phyloP scores from a whole-genome alignment of 2,888 invertebrate genomes.

The Cybosia mesomella region DNA sequence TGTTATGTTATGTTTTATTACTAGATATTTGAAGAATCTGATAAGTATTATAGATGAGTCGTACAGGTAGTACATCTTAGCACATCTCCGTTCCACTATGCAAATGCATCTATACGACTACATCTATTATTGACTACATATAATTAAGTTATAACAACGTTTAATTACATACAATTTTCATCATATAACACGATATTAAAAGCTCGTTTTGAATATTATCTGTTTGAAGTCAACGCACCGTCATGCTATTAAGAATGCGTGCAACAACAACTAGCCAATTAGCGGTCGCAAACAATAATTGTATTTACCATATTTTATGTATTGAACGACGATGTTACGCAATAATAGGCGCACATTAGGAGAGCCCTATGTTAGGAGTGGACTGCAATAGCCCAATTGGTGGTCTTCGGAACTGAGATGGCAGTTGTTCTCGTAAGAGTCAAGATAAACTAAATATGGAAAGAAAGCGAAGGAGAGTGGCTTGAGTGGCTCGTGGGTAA shows the following conservation, averaged over 20 bases:
- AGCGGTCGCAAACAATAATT: conserved; percentile 1
- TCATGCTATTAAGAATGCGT: conserved; percentile 31
- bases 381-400: neutral
- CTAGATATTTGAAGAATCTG: neutral
- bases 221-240: conserved; percentile 32
- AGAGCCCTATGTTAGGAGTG: neutral
- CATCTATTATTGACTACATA: neutral
- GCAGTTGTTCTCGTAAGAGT: too few relatives aligned
- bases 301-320: neutral
- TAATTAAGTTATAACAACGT: neutral
- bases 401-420: neutral
- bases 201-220: conserved; percentile 24
- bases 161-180: neutral
- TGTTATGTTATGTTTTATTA: too few relatives aligned
- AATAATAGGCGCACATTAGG: neutral
- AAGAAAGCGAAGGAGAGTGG: too few relatives aligned
- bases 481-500: too few relatives aligned
- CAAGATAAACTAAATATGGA: too few relatives aligned
- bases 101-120: neutral
- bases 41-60: neutral
- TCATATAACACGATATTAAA: conserved; percentile 24
- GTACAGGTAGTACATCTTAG: neutral
- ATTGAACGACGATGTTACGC: neutral
- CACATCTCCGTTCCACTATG: neutral
- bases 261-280: conserved; percentile 27